Evolutionary conservation across 2,888 invertebrate genomes (phyloP).

Genomic region (Buathra laborator): DNA sequence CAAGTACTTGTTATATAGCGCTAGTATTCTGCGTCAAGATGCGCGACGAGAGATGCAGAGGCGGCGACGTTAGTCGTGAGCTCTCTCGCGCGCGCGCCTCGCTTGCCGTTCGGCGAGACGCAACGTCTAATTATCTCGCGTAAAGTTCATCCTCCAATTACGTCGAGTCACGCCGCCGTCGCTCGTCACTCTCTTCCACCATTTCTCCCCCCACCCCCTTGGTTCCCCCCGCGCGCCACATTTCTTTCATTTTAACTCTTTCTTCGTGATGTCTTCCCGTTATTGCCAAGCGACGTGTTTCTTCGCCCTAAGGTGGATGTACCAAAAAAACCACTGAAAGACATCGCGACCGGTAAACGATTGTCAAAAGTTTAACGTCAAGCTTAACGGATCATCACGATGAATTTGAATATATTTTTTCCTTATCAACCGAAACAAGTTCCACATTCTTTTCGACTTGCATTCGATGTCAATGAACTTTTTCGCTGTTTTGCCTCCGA

Average conservation of each 20-base stretch:
- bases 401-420: not conserved
- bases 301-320: slow-evolving; percentile 17
- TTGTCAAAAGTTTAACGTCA: slow-evolving; percentile 16
- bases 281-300: slow-evolving; percentile 36
- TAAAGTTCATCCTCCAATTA: slow-evolving; percentile 79
- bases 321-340: not conserved
- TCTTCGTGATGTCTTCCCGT: slow-evolving; percentile 1
- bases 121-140: slow-evolving; percentile 79
- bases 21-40: slow-evolving; percentile 49
- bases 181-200: slow-evolving; percentile 62
- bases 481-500: not conserved
- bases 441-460: not conserved
- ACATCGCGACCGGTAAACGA: slow-evolving; percentile 16
- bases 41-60: slow-evolving; percentile 52
- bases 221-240: not conserved
- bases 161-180: slow-evolving; percentile 74
- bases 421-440: not conserved
- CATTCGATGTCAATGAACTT: slow-evolving; percentile 10
- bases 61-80: slow-evolving; percentile 54
- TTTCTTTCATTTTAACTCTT: slow-evolving; percentile 40
- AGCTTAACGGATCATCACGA: not conserved
- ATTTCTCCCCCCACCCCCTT: slow-evolving; percentile 26
- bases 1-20: slow-evolving; percentile 53
- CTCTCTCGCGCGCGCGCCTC: slow-evolving; percentile 41
- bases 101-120: slow-evolving; percentile 62